phyloP scores from a whole-genome alignment of 1,140 invertebrate species.

The Hypsibius dujardini region DNA sequence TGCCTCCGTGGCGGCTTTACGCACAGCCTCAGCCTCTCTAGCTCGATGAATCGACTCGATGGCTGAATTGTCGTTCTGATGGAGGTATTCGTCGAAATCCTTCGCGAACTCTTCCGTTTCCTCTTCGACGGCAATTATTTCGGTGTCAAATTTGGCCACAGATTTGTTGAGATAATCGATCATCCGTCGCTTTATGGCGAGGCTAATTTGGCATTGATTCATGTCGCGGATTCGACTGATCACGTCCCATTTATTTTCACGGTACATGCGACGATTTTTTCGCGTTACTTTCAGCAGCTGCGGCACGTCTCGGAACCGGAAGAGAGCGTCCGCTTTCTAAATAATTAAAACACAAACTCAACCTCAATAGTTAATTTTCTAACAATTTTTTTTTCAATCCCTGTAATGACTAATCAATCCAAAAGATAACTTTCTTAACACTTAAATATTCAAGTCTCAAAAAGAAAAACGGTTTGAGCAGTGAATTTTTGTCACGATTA shows the following conservation, averaged over 20 bases:
- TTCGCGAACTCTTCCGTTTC: neutral
- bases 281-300: neutral
- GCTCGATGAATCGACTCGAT: neutral
- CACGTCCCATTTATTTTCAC: neutral
- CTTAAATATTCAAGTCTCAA: no score
- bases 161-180: neutral
- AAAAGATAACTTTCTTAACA: no score
- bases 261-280: neutral
- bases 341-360: no score
- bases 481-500: no score
- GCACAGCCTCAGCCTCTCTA: neutral
- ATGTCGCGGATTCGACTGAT: neutral
- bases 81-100: neutral
- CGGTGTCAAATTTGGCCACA: neutral
- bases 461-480: no score
- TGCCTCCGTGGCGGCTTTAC: neutral
- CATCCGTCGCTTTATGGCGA: constrained; percentile 11
- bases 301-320: neutral
- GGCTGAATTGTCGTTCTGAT: neutral
- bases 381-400: no score
- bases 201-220: neutral
- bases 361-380: no score
- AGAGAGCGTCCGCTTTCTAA: no score
- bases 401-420: no score
- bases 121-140: neutral